Percentiles rank a stretch among this genome's conserved stretches.
Evolutionary conservation across 2,797 vertebrate species (phyloP).

Genomic region (Microcaecilia unicolor): DNA sequence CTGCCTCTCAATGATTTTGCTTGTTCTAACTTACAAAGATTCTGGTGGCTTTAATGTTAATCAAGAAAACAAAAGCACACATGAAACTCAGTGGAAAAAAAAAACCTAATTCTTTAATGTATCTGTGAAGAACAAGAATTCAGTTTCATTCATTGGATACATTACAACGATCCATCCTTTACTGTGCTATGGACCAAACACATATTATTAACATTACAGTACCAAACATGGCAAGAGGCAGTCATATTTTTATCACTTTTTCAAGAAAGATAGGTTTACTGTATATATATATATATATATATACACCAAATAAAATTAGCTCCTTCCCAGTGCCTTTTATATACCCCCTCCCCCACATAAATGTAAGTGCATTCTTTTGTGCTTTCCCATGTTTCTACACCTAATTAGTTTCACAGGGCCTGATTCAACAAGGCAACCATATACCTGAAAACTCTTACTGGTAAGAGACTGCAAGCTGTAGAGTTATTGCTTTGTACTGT

Average conservation of each 20-base stretch:
- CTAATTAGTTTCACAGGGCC: slow-evolving; percentile 29
- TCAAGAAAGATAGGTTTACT: slow-evolving; percentile 57
- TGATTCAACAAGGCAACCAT: too few species aligned
- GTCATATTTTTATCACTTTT: slow-evolving; percentile 55
- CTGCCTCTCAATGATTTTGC: slow-evolving; percentile 54
- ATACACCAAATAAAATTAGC: slow-evolving; percentile 53
- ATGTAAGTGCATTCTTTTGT: slow-evolving; percentile 65
- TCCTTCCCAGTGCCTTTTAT: slow-evolving; percentile 65
- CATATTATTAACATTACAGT: slow-evolving; percentile 68
- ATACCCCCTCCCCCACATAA: too few species aligned
- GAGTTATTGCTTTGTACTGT: slow-evolving; percentile 54
- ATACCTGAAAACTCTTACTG: too few species aligned
- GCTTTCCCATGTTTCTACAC: slow-evolving; percentile 51
- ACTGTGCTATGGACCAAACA: slow-evolving; percentile 67
- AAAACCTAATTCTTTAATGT: slow-evolving; percentile 80
- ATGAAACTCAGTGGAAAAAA: too few species aligned
- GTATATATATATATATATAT: too few species aligned
- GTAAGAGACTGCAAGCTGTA: slow-evolving; percentile 39
- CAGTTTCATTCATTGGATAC: slow-evolving; percentile 62
- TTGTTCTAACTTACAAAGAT: slow-evolving; percentile 58
- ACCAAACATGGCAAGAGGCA: slow-evolving; percentile 65
- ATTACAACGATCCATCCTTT: slow-evolving; percentile 65
- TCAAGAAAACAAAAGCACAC: too few species aligned
- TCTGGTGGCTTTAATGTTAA: slow-evolving; percentile 45
- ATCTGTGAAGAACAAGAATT: slow-evolving; percentile 70